Conservation (phyloP, 2,797 vertebrate species). For the Gymnothorax javanicus region DNA sequence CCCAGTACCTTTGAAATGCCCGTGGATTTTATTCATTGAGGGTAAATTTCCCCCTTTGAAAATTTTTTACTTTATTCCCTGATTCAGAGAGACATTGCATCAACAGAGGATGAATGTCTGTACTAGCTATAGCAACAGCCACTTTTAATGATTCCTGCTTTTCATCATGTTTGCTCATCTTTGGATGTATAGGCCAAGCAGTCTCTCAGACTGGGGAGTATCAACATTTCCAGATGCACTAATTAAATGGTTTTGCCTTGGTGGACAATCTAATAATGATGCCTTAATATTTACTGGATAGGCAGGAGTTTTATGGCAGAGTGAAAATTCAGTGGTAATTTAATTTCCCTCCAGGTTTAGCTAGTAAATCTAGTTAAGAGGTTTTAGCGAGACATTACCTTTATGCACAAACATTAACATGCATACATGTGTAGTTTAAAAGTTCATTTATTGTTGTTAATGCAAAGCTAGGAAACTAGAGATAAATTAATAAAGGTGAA, state of each 20-base stretch:
- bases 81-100: too few relatives aligned
- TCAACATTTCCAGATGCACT: constrained; percentile 17
- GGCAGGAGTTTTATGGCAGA: constrained; percentile 9
- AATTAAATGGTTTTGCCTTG: constrained; percentile 27
- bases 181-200: neutral
- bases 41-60: too few relatives aligned
- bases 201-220: neutral
- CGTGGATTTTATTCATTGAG: too few relatives aligned
- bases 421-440: neutral
- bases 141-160: neutral
- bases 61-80: too few relatives aligned
- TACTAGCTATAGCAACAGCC: neutral
- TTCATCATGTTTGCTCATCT: neutral
- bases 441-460: neutral
- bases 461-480: constrained; percentile 1
- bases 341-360: neutral
- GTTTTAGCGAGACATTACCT: neutral
- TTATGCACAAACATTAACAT: neutral
- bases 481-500: neutral
- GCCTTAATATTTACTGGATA: constrained; percentile 3
- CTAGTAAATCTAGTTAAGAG: constrained; percentile 8
- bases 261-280: constrained; percentile 21
- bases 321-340: neutral
- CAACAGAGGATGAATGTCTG: neutral
- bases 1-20: too few relatives aligned